phyloP scores from a whole-genome alignment of 2,888 invertebrate genomes.

The Cheiracanthium punctorium region DNA sequence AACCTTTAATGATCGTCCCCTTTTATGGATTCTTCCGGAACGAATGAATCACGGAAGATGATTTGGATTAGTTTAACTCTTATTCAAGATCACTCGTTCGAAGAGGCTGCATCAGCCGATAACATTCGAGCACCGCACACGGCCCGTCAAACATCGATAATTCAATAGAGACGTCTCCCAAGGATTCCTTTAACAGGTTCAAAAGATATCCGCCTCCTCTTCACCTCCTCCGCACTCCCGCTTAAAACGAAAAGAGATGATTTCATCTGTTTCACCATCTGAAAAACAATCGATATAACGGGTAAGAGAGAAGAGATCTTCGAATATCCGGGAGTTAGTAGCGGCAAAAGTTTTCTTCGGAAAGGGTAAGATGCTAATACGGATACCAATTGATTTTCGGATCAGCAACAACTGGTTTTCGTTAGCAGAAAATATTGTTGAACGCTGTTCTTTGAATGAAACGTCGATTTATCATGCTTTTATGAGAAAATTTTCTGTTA shows the following conservation, averaged over 20 bases:
- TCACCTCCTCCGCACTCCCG: too few species aligned
- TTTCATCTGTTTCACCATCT: conserved; percentile 9
- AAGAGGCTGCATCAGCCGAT: neutral
- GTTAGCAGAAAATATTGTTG: neutral
- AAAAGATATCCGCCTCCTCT: neutral
- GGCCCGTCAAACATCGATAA: conserved; percentile 3
- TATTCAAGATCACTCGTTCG: neutral
- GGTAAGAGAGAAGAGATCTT: too few species aligned
- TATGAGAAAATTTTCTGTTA: too few species aligned
- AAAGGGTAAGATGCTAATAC: neutral
- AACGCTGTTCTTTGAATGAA: too few species aligned
- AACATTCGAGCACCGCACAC: neutral
- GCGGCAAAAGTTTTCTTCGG: too few species aligned
- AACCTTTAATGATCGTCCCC: neutral
- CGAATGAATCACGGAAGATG: neutral
- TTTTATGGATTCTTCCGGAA: neutral
- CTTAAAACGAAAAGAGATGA: neutral
- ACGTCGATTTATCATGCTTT: too few species aligned
- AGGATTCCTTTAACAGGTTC: neutral
- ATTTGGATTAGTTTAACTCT: neutral
- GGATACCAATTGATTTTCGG: neutral
- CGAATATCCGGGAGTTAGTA: too few species aligned
- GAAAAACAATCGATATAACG: conserved; percentile 5
- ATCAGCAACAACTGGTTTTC: neutral
- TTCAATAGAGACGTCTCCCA: neutral